Evolutionary conservation across 53 echinoderm and acorn worm species (phyloP), one percentile per base, ranked within the genome.

Genomic region (Arbacia lixula): DNA sequence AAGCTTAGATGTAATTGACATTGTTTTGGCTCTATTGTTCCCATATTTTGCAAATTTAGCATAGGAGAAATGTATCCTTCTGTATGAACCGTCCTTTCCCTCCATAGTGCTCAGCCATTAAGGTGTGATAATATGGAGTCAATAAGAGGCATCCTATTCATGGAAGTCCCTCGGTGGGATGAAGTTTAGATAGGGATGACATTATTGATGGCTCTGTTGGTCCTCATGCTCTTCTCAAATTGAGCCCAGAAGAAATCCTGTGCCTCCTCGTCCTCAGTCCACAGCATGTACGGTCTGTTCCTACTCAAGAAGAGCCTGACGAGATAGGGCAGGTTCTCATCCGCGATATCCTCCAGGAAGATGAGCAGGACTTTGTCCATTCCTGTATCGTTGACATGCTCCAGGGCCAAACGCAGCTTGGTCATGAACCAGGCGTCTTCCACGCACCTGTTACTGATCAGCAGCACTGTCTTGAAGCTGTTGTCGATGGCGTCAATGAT

Each of bases 231-330:
- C 19, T 28, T 73, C 32, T 73, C 73, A 51, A 73, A 73, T 33
- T 49, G 50, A 34, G 73, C 73, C 73, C 73, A 73, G 31, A 73
- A 73, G 8, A 73, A 33, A 31, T 73, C 73, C 73, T 73, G 53
- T 14, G 50, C 73, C 17, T 73, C 73, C n/a, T 73, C 53, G 33
- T 73, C 73, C 26, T 73, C 35, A 20, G 33, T 53, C 73, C 73
- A 73, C 33, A 52, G n/a, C 53, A 73, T 73, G 73, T 53, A 73
- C 6, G 73, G 73, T 73, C 43, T 49, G 34, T 73, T 73, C 53
- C 31, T 52, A 53, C 73, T 73, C 73, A 73, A 6, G 16, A 73
- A 73, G 43, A 73, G 46, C 73, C 73, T 73, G 52, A 73, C 73
- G 52, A 73, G 73, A 30, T 73, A 73, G 3, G 73, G 73, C 34